Evolutionary conservation across 1,140 invertebrate species (phyloP), one percentile per base, ranked within the genome.

Genomic region (Solen grandis): DNA sequence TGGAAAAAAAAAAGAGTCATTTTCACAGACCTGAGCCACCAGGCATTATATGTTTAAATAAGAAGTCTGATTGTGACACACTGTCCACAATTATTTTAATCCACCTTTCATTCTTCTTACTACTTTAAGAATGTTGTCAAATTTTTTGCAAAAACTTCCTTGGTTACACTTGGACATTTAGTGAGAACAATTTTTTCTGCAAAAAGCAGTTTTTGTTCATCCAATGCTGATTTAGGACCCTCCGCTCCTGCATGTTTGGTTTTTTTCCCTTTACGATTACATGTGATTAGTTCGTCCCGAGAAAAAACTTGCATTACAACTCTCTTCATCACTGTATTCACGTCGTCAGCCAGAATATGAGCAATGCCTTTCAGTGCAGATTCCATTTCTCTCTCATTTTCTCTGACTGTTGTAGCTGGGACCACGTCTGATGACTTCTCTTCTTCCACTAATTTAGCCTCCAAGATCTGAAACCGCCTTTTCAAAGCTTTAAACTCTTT

Each of bases 401-500:
- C n/a, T n/a, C n/a, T n/a, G n/a, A n/a, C 54, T 8, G 27, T 33
- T 60, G 59, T 31, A 33, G 59, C 35, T 27, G 59, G 14, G 10
- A 2, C 4, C 59, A 60, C 59, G 27, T 60, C 59, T 55, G 54
- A 55, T 50, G 13, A 13, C 13, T n/a, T n/a, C 46, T 50, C 46
- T 50, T 13, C 46, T 14, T n/a, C 46, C 46, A 14, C 46, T 60
- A 33, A 31, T 33, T 31, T 60, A n/a, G 31, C 60, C 35, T 63
- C 60, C 13, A 63, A 38, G 60, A 16, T n/a, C 60, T 38, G 31
- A 38, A 63, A 14, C 2, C 31, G 31, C 60, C 25, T 63, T n/a
- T 63, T 63, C 60, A 63, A 19, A 63, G 60, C 60, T 36, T 63
- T 63, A 2, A 63, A 22, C 8, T 63, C 60, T 35, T 63, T 63